Percentiles rank a stretch among this genome's conserved stretches.
phyloP scores from a whole-genome alignment of 2,888 invertebrate genomes.

The Lysandra coridon region DNA sequence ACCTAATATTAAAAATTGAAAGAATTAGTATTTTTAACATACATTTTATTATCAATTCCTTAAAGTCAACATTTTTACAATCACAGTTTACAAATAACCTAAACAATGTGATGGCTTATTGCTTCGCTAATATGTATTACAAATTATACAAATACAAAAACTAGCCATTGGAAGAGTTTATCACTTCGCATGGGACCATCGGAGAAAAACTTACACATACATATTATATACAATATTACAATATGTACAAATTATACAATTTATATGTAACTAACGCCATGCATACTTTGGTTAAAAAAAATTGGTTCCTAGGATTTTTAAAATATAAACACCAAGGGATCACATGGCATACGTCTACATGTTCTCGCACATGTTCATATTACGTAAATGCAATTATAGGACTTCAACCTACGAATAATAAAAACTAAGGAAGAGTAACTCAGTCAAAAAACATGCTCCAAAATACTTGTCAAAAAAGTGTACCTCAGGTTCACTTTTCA shows the following conservation, averaged over 20 bases:
- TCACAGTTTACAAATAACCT: conserved; percentile 35
- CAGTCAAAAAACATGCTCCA: too few relatives aligned
- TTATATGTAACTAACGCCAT: conserved; percentile 54
- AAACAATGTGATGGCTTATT: conserved; percentile 39
- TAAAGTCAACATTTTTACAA: conserved; percentile 34
- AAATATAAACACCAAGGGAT: conserved; percentile 7
- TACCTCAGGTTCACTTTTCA: too few relatives aligned
- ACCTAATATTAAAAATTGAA: not conserved
- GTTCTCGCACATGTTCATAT: conserved; percentile 15
- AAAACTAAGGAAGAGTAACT: too few relatives aligned
- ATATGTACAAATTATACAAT: conserved; percentile 31
- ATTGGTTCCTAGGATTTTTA: conserved; percentile 47
- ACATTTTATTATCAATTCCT: conserved; percentile 34
- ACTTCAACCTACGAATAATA: not conserved
- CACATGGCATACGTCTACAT: conserved; percentile 20
- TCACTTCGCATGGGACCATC: conserved; percentile 29
- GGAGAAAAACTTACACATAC: conserved; percentile 28
- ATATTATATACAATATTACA: conserved; percentile 25
- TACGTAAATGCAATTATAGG: conserved; percentile 23
- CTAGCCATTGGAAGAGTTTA: conserved; percentile 31
- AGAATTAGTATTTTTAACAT: conserved; percentile 13
- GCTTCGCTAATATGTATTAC: conserved; percentile 30
- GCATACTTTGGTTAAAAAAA: conserved; percentile 52
- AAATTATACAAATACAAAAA: conserved; percentile 29
- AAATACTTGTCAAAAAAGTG: too few relatives aligned